These are phyloP conservation scores for Schizopygopsis malacanthus DNA, from an alignment of 2,797 vertebrate species.

Conservation along the genomic window DNA sequence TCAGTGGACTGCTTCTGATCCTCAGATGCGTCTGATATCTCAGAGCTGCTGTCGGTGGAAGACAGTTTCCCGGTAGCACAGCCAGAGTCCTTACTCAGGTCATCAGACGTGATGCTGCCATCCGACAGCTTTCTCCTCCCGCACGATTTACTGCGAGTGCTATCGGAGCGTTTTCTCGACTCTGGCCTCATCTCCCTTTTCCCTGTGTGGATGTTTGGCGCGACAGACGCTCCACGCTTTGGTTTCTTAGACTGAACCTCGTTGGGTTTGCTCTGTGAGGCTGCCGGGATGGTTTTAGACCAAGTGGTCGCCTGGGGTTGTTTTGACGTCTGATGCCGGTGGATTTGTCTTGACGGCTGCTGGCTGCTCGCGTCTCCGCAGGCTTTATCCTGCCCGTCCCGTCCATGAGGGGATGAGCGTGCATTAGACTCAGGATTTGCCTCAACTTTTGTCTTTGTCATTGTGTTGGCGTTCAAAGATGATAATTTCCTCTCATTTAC, in stretches of 20 bases:
- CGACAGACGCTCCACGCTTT: conserved; percentile 66
- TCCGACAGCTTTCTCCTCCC: conserved; percentile 74
- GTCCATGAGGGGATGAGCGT: conserved; percentile 26
- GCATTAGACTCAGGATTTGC: conserved; percentile 34
- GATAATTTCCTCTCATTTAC: background rate
- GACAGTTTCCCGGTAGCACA: conserved; percentile 74
- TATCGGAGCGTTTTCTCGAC: conserved; percentile 68
- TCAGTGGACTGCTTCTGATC: conserved; percentile 78
- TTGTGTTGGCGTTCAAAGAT: conserved; percentile 17
- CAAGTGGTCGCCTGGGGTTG: conserved; percentile 66
- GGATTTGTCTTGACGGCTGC: conserved; percentile 57
- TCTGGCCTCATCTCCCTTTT: conserved; percentile 72
- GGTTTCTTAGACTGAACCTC: conserved; percentile 71
- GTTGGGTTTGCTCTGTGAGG: conserved; percentile 73
- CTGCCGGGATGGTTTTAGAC: conserved; percentile 80
- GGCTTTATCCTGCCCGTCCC: conserved; percentile 65
- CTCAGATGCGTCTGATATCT: conserved; percentile 81
- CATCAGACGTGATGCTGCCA: conserved; percentile 73
- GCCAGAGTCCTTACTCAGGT: conserved; percentile 76
- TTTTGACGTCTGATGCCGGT: conserved; percentile 63
- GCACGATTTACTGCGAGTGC: conserved; percentile 65
- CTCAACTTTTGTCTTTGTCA: conserved; percentile 60
- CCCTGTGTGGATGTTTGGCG: conserved; percentile 45
- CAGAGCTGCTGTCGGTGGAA: conserved; percentile 87
- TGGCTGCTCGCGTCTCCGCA: conserved; percentile 65